phyloP scores from a whole-genome alignment of 2,888 invertebrate genomes.

The Spisula subtruncata region DNA sequence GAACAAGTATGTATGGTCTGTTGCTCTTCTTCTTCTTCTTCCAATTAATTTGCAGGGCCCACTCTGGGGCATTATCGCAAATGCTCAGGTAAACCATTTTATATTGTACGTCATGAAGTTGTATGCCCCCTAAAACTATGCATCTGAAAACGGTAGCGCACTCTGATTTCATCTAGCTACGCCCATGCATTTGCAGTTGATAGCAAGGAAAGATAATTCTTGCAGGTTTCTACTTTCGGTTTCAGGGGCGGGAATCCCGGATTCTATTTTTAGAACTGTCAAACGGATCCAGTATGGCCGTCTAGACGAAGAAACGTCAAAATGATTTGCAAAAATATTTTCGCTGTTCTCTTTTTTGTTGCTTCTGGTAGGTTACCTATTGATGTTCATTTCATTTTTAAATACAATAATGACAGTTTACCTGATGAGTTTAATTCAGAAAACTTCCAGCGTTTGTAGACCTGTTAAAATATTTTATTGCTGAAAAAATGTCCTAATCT shows the following conservation, averaged over 20 bases:
- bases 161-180: no score
- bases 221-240: constrained; percentile 18
- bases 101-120: no score
- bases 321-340: constrained; percentile 23
- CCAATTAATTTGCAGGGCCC: no score
- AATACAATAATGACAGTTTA: neutral
- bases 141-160: no score
- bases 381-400: neutral
- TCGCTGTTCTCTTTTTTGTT: constrained; percentile 4
- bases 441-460: neutral
- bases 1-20: no score
- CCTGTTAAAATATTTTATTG: neutral
- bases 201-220: neutral
- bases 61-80: no score
- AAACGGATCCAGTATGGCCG: constrained; percentile 46
- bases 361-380: neutral
- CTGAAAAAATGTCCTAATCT: constrained; percentile 1
- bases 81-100: no score
- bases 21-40: no score
- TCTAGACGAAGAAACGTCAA: constrained; percentile 9
- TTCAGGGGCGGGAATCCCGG: constrained; percentile 10
- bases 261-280: constrained; percentile 42
- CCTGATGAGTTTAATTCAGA: neutral
- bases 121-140: no score
- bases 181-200: no score